Evolutionary conservation across 2,888 invertebrate species (phyloP), one percentile per base, ranked within the genome.

Genomic region (Rotaria macrura): DNA sequence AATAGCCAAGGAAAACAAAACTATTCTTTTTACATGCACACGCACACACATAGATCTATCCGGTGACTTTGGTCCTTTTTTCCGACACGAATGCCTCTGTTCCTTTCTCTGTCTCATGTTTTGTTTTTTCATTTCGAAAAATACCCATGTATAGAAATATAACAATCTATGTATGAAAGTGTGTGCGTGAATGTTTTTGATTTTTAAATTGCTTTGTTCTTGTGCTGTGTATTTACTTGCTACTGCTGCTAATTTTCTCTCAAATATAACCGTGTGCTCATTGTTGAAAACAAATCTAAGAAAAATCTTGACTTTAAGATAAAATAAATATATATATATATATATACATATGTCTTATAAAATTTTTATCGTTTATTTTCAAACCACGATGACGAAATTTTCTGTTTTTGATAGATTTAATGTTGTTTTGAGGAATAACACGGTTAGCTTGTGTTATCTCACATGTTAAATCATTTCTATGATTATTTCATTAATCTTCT

Each of bases 401-500:
- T 2, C 17, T 34, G 12, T 29, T 47, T 65, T 65, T 65, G 65
- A 65, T 65, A 12, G 34, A 65, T 29, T 2, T 34, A 65, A 65
- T 34, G 34, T n/a, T n/a, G n/a, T 65, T 12, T 65, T 20, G 65
- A 34, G 12, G 65, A 65, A 65, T 65, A 65, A 43, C 40, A 79
- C 17, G 43, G 74, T 79, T 79, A 43, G 38, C 43, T 79, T 79
- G 43, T 40, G 43, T 79, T 79, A 40, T 79, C 74, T 40, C 25
- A 79, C 23, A 40, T 79, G 40, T 79, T 5, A 34, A 40, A 7
- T 79, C n/a, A 43, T 25, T 74, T 43, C 47, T 34, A 43, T 79
- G 74, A 79, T 79, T 79, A 43, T 79, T 79, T n/a, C 14, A 65
- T 65, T 79, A 79, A 79, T 79, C 74, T 79, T 79, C 74, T 79